A percentile compares a stretch with the other conserved stretches of the same genome.
phyloP scores from a whole-genome alignment of 2,888 invertebrate genomes.

The Polietes domitor region DNA sequence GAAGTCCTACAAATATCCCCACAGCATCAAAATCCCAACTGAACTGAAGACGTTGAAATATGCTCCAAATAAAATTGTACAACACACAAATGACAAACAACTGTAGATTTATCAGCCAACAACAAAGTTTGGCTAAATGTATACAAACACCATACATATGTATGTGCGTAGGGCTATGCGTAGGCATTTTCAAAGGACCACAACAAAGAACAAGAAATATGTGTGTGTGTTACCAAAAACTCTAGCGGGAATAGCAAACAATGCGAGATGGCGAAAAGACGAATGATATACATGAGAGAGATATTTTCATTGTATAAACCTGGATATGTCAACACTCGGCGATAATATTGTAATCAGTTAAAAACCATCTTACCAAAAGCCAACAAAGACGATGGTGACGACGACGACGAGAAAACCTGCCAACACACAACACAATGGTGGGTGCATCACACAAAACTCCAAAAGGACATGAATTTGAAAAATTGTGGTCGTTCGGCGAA shows the following conservation, averaged over 20 bases:
- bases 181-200: not conserved
- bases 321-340: constrained; percentile 43
- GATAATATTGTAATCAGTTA: constrained; percentile 14
- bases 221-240: not conserved
- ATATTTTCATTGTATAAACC: constrained; percentile 39
- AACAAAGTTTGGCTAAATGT: not conserved
- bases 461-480: not conserved
- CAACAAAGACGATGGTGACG: not conserved
- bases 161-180: not conserved
- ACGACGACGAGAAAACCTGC: not conserved
- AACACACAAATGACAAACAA: constrained; percentile 2
- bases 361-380: constrained; percentile 1
- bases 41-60: constrained; percentile 13
- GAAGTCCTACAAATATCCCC: constrained; percentile 15
- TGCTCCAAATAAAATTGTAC: not conserved
- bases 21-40: constrained; percentile 32
- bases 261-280: constrained; percentile 12
- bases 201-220: not conserved
- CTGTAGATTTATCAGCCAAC: constrained; percentile 4
- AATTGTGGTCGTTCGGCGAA: not conserved
- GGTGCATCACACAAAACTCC: not conserved
- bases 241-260: not conserved
- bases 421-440: not conserved
- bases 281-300: constrained; percentile 19
- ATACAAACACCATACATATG: not conserved